phyloP scores from a whole-genome alignment of 2,113 vertebrate genomes.

The Camelus bactrianus region DNA sequence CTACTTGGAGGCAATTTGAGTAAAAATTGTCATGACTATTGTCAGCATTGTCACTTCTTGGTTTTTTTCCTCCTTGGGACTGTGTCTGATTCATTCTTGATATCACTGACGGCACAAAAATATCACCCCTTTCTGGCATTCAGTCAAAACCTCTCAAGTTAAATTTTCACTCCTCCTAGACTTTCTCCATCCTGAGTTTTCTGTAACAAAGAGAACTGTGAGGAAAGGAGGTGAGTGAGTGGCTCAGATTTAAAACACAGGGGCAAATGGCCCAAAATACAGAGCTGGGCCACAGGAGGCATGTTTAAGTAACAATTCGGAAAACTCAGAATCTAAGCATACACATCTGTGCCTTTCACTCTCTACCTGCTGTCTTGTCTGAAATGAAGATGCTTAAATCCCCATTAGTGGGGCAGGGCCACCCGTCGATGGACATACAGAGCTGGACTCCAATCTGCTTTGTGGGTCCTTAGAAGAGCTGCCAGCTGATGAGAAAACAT shows the following conservation, averaged over 20 bases:
- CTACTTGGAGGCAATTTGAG: neutral
- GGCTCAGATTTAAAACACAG: neutral
- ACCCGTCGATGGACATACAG: constrained; percentile 52
- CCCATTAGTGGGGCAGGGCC: constrained; percentile 59
- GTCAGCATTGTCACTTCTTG: constrained; percentile 29
- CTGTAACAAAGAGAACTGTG: neutral
- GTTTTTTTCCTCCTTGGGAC: neutral
- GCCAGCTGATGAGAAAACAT: constrained; percentile 58
- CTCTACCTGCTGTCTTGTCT: constrained; percentile 72
- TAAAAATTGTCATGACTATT: neutral
- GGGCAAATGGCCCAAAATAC: neutral
- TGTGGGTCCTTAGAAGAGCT: constrained; percentile 19
- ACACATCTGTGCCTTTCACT: constrained; percentile 56
- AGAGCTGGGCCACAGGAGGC: constrained; percentile 15
- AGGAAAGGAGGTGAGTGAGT: neutral
- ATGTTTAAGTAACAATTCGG: constrained; percentile 12
- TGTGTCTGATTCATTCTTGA: neutral
- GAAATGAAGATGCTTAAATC: constrained; percentile 74
- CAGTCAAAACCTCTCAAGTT: neutral
- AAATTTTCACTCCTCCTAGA: neutral
- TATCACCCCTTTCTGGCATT: neutral
- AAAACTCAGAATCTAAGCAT: constrained; percentile 60
- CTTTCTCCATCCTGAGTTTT: neutral
- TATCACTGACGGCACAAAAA: neutral
- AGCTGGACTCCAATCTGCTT: constrained; percentile 64